A percentile compares a stretch with the other conserved stretches of the same genome.
Evolutionary conservation across 1,140 invertebrate genomes (phyloP).

Genomic region (Pemphigus obesinymphae): DNA sequence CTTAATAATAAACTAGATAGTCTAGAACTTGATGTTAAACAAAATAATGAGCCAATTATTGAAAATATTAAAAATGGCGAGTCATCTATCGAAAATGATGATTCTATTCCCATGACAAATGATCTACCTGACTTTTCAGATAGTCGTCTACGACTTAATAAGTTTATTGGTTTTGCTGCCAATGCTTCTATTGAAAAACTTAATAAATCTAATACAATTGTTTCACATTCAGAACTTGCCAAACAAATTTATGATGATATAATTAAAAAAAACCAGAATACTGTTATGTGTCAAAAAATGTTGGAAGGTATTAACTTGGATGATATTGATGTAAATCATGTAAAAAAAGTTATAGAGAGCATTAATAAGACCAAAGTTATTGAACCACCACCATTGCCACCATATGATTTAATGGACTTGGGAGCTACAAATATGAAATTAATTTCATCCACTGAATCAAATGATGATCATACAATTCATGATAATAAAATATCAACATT

Average conservation of each 20-base stretch:
- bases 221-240: not conserved
- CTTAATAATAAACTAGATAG: not conserved
- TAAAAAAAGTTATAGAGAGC: not conserved
- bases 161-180: constrained; percentile 1
- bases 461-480: not conserved
- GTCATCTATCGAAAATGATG: not conserved
- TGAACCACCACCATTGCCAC: not conserved
- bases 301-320: constrained; percentile 1
- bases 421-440: not conserved
- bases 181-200: constrained; percentile 17
- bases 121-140: not conserved
- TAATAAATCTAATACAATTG: not conserved
- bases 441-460: not conserved
- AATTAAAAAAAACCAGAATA: not conserved
- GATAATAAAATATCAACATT: not conserved
- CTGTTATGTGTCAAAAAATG: not conserved
- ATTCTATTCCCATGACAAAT: not conserved
- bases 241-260: constrained; percentile 19
- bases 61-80: not conserved
- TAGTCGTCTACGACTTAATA: constrained; percentile 3
- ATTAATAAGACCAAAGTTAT: not conserved
- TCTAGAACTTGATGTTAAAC: not conserved
- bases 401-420: not conserved
- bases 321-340: constrained; percentile 10
- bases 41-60: not conserved